A percentile compares a stretch with the other conserved stretches of the same genome.
phyloP scores from a whole-genome alignment of 1,140 invertebrate genomes.

The Pteromalus puparum region DNA sequence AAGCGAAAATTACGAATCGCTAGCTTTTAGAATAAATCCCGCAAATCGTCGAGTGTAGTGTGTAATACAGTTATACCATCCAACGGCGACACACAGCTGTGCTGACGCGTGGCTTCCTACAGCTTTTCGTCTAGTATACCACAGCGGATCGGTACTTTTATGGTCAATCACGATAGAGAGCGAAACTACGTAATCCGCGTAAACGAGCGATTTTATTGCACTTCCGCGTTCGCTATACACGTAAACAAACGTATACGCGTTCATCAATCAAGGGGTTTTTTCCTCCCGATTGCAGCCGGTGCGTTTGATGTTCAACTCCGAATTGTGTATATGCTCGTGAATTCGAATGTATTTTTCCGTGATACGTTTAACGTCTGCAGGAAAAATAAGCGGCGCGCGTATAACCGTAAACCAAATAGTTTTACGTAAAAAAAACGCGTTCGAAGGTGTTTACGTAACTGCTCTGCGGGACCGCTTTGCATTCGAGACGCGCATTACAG shows the following conservation, averaged over 20 bases:
- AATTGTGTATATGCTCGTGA: too few species aligned
- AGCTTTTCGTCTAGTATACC: too few species aligned
- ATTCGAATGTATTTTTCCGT: too few species aligned
- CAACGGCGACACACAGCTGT: too few species aligned
- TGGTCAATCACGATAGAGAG: neutral
- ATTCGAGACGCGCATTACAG: neutral
- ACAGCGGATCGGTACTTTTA: neutral
- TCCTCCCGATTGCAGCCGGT: too few species aligned
- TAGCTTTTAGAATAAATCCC: neutral
- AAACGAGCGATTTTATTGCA: neutral
- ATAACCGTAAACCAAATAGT: too few species aligned
- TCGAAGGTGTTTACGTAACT: neutral
- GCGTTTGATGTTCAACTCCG: too few species aligned
- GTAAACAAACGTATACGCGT: neutral
- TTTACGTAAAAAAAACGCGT: neutral
- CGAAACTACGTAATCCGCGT: neutral
- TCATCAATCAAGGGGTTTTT: neutral
- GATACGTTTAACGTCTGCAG: too few species aligned
- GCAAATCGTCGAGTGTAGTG: neutral
- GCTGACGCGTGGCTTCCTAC: too few species aligned
- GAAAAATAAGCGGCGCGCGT: too few species aligned
- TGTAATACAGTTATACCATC: neutral
- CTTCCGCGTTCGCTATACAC: neutral
- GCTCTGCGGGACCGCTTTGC: neutral
- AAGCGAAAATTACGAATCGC: neutral